Base-by-base conservation (phyloP, 2,113 vertebrate species). In the Bambusicola thoracicus region DNA sequence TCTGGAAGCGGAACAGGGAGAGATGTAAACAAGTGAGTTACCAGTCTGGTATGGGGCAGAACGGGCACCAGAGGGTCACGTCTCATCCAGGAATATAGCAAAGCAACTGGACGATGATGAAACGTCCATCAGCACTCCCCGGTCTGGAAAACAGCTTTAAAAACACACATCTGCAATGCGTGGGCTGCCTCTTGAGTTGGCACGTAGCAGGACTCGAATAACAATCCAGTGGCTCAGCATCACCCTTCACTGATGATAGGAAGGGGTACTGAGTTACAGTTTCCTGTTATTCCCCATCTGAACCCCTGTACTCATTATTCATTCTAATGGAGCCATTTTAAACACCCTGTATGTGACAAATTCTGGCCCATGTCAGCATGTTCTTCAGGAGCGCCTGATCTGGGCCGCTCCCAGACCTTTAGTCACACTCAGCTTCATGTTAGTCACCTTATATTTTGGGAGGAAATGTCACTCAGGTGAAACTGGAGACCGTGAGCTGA, bases 251-350 rank as follows among this genome's bases (percentile, higher is more conserved):
- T 34, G 41, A 32, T 29, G 81, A 44, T 4, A 27, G 74, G 75
- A 91, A 92, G 59, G 72, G 77, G 30, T 58, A 46, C 32, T 1
- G 51, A 92, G 51, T 55, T 77, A 51, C 48, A 18, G 3, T 81
- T 97, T 96, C 94, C 94, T 95, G 88, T 93, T 79, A 63, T 32
- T 85, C 74, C 76, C 34, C 13, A 10, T 27, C 29, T 3, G 41
- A 89, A 66, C 41, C 69, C 58, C 75, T 46, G 46, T 41, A 53
- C 80, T 3, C 29, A 76, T 89, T 95, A 95, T 69, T 96, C 92
- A 94, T 62, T 20, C 81, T 22, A 24, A 65, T 72, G 78, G 85
- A 53, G 73, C 46, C 79, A 62, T 30, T n/a, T 62, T 27, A 82
- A 58, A 87, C 46, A 53, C n/a, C 44, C 24, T 8, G 2, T 11